phyloP scores from a whole-genome alignment of 2,888 invertebrate species.

The Tetragonisca angustula region DNA sequence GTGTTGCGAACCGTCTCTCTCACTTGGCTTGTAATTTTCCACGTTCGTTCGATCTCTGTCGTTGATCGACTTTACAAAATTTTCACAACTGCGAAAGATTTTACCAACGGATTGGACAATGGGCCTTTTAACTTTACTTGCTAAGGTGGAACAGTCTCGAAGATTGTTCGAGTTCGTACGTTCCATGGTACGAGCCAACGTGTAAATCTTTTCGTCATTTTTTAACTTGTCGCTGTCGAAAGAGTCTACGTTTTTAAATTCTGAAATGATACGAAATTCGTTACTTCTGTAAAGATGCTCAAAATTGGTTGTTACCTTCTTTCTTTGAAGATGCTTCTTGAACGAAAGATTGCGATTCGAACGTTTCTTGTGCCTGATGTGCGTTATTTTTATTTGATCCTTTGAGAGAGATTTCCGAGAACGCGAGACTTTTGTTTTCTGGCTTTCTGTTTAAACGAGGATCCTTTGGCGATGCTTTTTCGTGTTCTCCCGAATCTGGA shows the following conservation, averaged over 20 bases:
- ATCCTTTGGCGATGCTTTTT: conserved; percentile 65
- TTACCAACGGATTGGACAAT: neutral
- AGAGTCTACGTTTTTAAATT: neutral
- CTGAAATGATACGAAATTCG: conserved; percentile 4
- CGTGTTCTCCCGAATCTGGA: conserved; percentile 65
- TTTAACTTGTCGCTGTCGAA: neutral
- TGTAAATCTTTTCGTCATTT: neutral
- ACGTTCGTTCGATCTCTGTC: neutral
- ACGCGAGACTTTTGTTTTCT: neutral
- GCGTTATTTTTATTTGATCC: neutral
- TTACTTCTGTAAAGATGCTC: too few species aligned
- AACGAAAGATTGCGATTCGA: neutral
- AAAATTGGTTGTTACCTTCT: neutral
- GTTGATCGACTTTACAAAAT: neutral
- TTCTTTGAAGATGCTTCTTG: neutral
- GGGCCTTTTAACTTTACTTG: neutral
- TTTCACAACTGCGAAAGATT: neutral
- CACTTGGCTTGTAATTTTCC: neutral
- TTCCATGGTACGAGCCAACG: neutral
- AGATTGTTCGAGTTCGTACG: neutral
- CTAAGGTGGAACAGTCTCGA: neutral
- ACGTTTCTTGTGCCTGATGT: neutral
- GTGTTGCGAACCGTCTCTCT: neutral
- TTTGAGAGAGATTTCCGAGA: neutral
- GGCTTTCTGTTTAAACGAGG: conserved; percentile 20